A percentile compares a stretch with the other conserved stretches of the same genome.
Conservation (phyloP, 2,888 invertebrate species). For the Dexiosoma caninum region DNA sequence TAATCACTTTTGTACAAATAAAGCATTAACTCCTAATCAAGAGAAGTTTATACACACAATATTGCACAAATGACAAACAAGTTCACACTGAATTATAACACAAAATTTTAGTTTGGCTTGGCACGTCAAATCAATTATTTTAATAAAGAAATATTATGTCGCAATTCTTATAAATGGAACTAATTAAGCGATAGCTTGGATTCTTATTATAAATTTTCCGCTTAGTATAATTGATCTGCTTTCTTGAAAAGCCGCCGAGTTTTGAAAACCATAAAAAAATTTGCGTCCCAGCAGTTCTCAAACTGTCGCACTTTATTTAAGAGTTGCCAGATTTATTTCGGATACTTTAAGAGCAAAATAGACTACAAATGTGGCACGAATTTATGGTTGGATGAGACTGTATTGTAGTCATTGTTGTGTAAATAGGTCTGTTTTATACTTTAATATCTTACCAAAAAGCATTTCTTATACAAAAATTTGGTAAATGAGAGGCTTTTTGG, state of each 20-base stretch:
- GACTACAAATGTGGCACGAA: too few relatives aligned
- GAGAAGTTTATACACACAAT: too few relatives aligned
- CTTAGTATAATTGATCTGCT: neutral
- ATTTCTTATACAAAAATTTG: too few relatives aligned
- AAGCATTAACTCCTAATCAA: too few relatives aligned
- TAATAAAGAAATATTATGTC: neutral
- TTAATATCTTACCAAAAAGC: too few relatives aligned
- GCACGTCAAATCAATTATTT: neutral
- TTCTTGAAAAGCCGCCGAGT: constrained; percentile 52
- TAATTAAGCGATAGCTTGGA: constrained; percentile 24
- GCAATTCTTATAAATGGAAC: neutral
- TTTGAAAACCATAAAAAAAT: constrained; percentile 36
- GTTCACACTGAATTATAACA: neutral
- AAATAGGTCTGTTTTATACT: too few relatives aligned
- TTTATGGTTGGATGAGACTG: too few relatives aligned
- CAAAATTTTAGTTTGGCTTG: neutral
- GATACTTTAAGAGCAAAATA: too few relatives aligned
- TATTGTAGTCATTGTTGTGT: too few relatives aligned
- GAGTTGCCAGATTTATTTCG: constrained; percentile 25
- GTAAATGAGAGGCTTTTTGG: too few relatives aligned
- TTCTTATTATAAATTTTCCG: neutral
- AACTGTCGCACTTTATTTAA: neutral
- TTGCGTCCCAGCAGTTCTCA: constrained; percentile 4
- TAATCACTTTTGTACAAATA: constrained; percentile 7
- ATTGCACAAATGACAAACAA: neutral